Percentiles rank a stretch among this genome's conserved stretches.
phyloP scores from a whole-genome alignment of 1,140 invertebrate genomes.

The Ectropis grisescens region DNA sequence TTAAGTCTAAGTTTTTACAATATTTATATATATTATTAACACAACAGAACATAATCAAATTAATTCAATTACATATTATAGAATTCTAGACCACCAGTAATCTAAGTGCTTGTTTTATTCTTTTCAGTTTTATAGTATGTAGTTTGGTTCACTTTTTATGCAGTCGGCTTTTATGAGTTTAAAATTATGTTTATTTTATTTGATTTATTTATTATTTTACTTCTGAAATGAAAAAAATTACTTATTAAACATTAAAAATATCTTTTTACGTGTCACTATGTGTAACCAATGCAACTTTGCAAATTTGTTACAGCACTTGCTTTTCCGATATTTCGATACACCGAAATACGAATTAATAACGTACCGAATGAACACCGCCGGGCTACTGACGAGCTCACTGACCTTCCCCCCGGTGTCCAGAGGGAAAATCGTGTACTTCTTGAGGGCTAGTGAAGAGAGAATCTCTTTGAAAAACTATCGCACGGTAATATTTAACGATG shows the following conservation, averaged over 20 bases:
- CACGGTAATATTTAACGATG: too few species aligned
- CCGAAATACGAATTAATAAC: conserved; percentile 44
- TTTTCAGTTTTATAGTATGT: conserved; percentile 1
- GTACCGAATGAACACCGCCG: conserved; percentile 50
- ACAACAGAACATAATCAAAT: too few species aligned
- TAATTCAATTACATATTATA: too few species aligned
- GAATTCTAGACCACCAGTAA: too few species aligned
- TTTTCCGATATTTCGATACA: conserved; percentile 47
- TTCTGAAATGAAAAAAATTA: too few species aligned
- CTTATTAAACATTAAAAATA: too few species aligned
- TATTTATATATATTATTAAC: too few species aligned
- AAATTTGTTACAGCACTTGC: conserved; percentile 31
- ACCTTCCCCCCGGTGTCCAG: conserved; percentile 43
- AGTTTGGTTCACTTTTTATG: background rate
- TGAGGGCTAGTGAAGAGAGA: conserved; percentile 37
- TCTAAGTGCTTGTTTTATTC: too few species aligned
- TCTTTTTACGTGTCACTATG: too few species aligned
- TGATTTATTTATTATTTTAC: background rate
- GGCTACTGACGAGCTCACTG: conserved; percentile 34
- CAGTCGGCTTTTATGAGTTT: too few species aligned
- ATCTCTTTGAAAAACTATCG: conserved; percentile 40
- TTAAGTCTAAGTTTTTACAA: too few species aligned
- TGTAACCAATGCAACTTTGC: too few species aligned
- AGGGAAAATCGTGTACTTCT: conserved; percentile 53
- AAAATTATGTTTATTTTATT: conserved; percentile 1